These are phyloP conservation scores for Tetheella fluctuosa DNA, from an alignment of 2,888 invertebrate genomes.

Conservation along the genomic window DNA sequence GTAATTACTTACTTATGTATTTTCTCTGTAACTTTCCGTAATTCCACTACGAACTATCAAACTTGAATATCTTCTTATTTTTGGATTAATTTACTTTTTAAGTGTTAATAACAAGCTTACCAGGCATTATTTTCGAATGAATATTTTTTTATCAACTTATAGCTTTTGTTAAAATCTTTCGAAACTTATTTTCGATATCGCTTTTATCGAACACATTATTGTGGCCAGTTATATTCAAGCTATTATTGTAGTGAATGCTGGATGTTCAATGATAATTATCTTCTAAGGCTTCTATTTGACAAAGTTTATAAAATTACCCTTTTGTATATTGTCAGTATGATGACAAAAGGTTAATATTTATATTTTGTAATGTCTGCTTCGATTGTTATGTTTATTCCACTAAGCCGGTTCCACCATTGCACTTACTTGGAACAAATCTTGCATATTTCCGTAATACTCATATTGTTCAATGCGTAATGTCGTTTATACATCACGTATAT, in stretches of 20 bases:
- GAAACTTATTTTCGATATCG: slow-evolving; percentile 59
- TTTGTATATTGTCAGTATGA: slow-evolving; percentile 33
- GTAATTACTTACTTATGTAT: slow-evolving; percentile 69
- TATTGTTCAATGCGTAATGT: slow-evolving; percentile 45
- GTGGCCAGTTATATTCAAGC: slow-evolving; percentile 81
- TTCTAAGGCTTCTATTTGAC: slow-evolving; percentile 48
- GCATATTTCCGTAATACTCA: slow-evolving; percentile 58
- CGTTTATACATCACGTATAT: slow-evolving; percentile 26
- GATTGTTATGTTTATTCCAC: slow-evolving; percentile 26
- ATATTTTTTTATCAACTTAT: slow-evolving; percentile 42
- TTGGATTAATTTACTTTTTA: slow-evolving; percentile 71
- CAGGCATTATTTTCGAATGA: slow-evolving; percentile 60
- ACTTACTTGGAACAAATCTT: slow-evolving; percentile 31
- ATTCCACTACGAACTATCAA: slow-evolving; percentile 63
- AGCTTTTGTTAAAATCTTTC: slow-evolving; percentile 53
- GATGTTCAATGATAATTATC: slow-evolving; percentile 56
- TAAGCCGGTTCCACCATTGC: slow-evolving; percentile 22
- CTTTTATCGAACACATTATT: slow-evolving; percentile 66
- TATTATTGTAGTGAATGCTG: slow-evolving; percentile 71
- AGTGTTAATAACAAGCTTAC: slow-evolving; percentile 66
- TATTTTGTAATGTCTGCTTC: slow-evolving; percentile 25
- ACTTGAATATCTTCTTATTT: slow-evolving; percentile 67
- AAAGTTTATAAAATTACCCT: slow-evolving; percentile 37
- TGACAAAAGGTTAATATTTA: slow-evolving; percentile 32
- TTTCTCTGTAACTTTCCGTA: slow-evolving; percentile 60